Percentiles rank a stretch among this genome's conserved stretches.
Evolutionary conservation across 2,797 vertebrate species (phyloP).

Genomic region (Mormyrops boulengeri): DNA sequence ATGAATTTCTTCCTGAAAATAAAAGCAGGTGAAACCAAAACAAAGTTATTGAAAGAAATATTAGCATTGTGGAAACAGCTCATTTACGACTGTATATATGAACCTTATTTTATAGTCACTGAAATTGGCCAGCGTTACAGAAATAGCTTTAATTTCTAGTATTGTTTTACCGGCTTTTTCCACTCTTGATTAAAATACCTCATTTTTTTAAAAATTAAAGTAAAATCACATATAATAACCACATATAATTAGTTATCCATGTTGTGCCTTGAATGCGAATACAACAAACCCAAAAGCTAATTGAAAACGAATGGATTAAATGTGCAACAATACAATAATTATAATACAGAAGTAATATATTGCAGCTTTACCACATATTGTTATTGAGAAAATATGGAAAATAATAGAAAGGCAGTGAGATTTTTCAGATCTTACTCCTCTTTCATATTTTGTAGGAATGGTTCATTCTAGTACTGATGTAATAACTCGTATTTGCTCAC

Average conservation of each 20-base stretch:
- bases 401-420: not conserved
- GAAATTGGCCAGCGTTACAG: not conserved
- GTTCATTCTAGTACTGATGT: not conserved
- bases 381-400: not conserved
- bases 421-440: not conserved
- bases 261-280: not conserved
- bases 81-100: not conserved
- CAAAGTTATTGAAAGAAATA: not conserved
- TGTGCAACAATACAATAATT: not conserved
- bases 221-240: not conserved
- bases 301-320: not conserved
- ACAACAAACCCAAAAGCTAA: not conserved
- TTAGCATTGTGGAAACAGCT: not conserved
- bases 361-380: not conserved
- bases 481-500: not conserved
- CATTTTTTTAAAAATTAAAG: not conserved
- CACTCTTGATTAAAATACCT: not conserved
- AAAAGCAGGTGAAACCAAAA: not conserved
- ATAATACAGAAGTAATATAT: not conserved
- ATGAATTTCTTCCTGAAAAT: not conserved
- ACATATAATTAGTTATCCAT: not conserved
- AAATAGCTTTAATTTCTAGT: not conserved
- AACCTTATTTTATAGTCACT: not conserved
- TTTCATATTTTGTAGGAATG: not conserved
- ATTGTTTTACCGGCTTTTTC: not conserved